These are phyloP conservation scores for Meleagris gallopavo DNA, from an alignment of 2,113 vertebrate species.

Conservation along the genomic window DNA sequence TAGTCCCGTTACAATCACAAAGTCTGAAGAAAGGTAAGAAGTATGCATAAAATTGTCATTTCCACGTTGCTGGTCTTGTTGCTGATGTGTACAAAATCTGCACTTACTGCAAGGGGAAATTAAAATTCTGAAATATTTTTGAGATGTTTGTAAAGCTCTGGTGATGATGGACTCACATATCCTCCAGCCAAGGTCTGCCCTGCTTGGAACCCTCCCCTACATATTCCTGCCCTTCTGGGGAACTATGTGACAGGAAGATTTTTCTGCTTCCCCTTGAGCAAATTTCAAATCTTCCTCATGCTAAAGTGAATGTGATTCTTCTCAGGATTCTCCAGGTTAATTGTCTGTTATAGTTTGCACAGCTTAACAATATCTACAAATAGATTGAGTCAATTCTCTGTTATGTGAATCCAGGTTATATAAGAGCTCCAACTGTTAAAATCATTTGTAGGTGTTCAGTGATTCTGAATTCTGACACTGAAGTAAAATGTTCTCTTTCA, in stretches of 20 bases:
- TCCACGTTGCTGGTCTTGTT: background rate
- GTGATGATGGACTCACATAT: background rate
- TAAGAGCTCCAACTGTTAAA: background rate
- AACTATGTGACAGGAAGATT: background rate
- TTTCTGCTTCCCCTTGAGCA: background rate
- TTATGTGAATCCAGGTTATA: background rate
- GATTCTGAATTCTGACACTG: background rate
- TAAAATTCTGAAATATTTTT: background rate
- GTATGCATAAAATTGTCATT: background rate
- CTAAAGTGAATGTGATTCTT: background rate
- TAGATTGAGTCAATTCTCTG: background rate
- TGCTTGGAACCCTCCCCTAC: background rate
- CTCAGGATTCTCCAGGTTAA: background rate
- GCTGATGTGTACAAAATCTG: background rate
- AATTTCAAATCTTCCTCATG: background rate
- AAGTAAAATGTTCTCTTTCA: background rate
- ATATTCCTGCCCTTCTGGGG: background rate
- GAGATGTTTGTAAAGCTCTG: background rate
- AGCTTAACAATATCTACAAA: background rate
- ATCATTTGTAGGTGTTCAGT: background rate
- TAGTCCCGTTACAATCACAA: background rate
- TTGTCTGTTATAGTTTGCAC: background rate
- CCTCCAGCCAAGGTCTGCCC: background rate
- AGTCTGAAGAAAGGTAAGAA: constrained; percentile 79
- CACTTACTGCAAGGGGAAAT: background rate